A percentile compares a stretch with the other conserved stretches of the same genome.
These are phyloP conservation scores for Eurois occulta DNA, from an alignment of 2,888 invertebrate species.

Conservation along the genomic window DNA sequence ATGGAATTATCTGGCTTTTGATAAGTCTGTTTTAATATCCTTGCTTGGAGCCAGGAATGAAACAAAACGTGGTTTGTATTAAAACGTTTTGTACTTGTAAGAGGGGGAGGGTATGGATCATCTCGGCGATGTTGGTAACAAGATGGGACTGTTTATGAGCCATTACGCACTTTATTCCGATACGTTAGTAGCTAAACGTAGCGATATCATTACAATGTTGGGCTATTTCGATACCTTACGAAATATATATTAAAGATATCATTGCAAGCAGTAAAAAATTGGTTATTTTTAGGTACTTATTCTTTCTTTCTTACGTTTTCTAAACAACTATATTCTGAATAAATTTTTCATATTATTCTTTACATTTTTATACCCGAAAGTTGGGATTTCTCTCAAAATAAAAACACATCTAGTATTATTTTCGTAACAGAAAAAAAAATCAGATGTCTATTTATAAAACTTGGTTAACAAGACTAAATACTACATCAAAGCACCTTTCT, in stretches of 20 bases:
- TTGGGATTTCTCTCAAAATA: background rate
- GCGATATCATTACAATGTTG: conserved; percentile 20
- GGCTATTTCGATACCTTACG: background rate
- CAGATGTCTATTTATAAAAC: background rate
- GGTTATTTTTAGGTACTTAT: background rate
- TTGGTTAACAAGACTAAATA: conserved; percentile 12
- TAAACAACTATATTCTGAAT: background rate
- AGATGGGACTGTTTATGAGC: conserved; percentile 53
- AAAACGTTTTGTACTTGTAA: conserved; percentile 46
- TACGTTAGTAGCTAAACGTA: conserved; percentile 23
- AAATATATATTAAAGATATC: background rate
- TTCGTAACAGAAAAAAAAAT: background rate
- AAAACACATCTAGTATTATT: background rate
- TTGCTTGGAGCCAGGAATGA: conserved; percentile 31
- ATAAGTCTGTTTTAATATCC: conserved; percentile 58
- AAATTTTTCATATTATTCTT: background rate
- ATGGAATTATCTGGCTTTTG: conserved; percentile 51
- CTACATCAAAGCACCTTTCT: conserved; percentile 49
- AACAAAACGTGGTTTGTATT: conserved; percentile 56
- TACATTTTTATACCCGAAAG: background rate
- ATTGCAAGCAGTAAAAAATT: background rate
- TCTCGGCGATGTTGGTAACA: conserved; percentile 40
- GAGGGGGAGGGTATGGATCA: conserved; percentile 45
- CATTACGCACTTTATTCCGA: conserved; percentile 52
- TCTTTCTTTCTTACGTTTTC: background rate